These are phyloP conservation scores for Diorhabda carinulata DNA, from an alignment of 1,140 invertebrate species.

Conservation along the genomic window DNA sequence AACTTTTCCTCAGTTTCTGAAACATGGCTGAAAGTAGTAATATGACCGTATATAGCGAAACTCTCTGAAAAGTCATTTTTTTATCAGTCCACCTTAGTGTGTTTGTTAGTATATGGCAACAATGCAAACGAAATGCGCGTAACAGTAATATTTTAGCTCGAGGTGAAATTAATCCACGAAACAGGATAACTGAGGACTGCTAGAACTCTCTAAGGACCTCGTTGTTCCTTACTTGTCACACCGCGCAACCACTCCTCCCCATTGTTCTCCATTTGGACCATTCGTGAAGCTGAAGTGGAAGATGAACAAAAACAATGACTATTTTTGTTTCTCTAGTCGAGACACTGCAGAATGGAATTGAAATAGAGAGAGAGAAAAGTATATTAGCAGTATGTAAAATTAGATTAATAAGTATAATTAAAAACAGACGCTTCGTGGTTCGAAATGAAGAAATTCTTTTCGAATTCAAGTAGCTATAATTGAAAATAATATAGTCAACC, in stretches of 20 bases:
- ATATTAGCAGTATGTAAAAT: too few relatives aligned
- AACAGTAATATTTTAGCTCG: conserved; percentile 7
- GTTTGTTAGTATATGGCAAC: not conserved
- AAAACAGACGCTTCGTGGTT: too few relatives aligned
- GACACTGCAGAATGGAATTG: not conserved
- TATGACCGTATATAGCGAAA: too few relatives aligned
- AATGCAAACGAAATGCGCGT: not conserved
- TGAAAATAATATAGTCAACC: too few relatives aligned
- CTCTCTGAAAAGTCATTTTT: too few relatives aligned
- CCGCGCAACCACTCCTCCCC: not conserved
- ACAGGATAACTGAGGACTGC: conserved; percentile 10
- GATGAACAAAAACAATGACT: not conserved
- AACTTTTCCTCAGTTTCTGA: too few relatives aligned
- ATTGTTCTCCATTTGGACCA: conserved; percentile 6
- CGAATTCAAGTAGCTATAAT: too few relatives aligned
- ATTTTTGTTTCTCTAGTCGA: not conserved
- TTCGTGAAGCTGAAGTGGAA: conserved; percentile 6
- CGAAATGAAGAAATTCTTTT: too few relatives aligned
- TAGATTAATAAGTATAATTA: too few relatives aligned
- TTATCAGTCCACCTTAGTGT: too few relatives aligned
- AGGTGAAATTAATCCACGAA: conserved; percentile 12
- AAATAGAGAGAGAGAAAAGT: not conserved
- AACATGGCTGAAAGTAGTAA: too few relatives aligned
- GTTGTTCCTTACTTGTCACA: conserved; percentile 7
- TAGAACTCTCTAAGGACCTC: conserved; percentile 12